Percentiles rank a stretch among this genome's conserved stretches.
These are phyloP conservation scores for Sylvilagus bachmani DNA, from an alignment of 2,113 vertebrate species.

Conservation along the genomic window DNA sequence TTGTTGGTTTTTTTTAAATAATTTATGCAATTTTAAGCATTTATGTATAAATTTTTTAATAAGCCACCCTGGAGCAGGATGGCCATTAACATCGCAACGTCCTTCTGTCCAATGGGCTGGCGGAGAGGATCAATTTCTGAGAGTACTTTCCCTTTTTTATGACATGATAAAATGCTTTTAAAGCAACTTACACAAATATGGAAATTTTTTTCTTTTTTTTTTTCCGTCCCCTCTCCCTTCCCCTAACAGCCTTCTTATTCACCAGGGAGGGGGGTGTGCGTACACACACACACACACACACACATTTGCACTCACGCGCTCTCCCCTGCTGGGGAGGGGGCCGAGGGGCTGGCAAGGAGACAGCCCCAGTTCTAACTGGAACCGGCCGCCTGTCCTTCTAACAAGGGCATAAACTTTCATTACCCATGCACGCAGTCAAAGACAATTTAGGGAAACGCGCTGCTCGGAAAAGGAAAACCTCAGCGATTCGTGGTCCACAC, in stretches of 20 bases:
- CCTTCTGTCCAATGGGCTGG: constrained; percentile 99
- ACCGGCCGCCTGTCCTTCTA: constrained; percentile 98
- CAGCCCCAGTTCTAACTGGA: constrained; percentile 97
- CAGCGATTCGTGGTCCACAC: constrained; percentile 87
- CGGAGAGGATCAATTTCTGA: constrained; percentile 99
- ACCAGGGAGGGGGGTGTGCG: constrained; percentile 87
- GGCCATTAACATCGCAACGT: constrained; percentile 99
- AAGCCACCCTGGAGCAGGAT: constrained; percentile 99
- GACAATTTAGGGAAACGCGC: constrained; percentile 99
- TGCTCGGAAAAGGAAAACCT: constrained; percentile 97
- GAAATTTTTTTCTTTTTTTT: constrained; percentile 91
- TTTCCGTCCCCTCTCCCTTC: constrained; percentile 83
- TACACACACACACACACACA: accelerated
- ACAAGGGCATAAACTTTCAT: constrained; percentile 99
- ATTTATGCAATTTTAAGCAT: constrained; percentile 99
- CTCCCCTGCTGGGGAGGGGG: constrained; percentile 53
- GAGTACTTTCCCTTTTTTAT: constrained; percentile 95
- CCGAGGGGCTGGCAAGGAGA: constrained; percentile 90
- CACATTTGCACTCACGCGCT: not conserved
- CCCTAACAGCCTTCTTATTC: constrained; percentile 92
- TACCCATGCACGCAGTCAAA: constrained; percentile 99
- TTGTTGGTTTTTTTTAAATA: constrained; percentile 97
- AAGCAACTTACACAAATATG: constrained; percentile 99
- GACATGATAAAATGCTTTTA: constrained; percentile 99
- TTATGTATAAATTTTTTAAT: constrained; percentile 99